Evolutionary conservation across 35 echinoderm and acorn worm species (phyloP).

Genomic region (Patiria miniata): DNA sequence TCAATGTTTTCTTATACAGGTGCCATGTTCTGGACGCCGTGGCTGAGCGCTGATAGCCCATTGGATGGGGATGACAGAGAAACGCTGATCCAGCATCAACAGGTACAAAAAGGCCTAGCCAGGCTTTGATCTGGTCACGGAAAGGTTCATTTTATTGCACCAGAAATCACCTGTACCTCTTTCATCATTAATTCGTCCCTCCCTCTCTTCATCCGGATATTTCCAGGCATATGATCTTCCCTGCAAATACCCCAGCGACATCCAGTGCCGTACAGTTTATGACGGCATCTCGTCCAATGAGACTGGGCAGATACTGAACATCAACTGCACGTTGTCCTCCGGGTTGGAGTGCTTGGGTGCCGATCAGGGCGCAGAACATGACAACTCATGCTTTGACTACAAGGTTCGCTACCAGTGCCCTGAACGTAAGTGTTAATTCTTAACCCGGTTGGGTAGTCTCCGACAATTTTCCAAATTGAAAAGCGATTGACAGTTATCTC

Average conservation of each 20-base stretch:
- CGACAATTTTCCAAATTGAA: not conserved
- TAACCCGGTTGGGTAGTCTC: not conserved
- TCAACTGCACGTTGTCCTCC: not conserved
- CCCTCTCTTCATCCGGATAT: no score
- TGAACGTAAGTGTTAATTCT: not conserved
- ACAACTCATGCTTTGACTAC: not conserved
- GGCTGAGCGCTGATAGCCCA: not conserved
- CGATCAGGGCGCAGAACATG: not conserved
- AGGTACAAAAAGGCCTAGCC: not conserved
- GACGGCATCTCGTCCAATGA: not conserved
- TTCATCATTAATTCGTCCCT: no score
- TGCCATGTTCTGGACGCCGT: not conserved
- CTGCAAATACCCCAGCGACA: not conserved
- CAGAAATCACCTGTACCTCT: no score
- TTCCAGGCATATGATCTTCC: not conserved
- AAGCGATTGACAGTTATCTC: not conserved
- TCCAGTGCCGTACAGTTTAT: slow-evolving; percentile 21
- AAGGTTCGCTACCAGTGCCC: not conserved
- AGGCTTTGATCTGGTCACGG: no score
- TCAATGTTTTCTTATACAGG: not conserved
- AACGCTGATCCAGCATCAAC: not conserved
- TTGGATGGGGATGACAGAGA: not conserved
- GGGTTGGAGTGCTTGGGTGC: not conserved
- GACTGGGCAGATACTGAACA: not conserved
- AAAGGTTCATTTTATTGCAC: no score